Conservation (phyloP, 2,797 vertebrate genomes). For the Ataeniobius toweri region DNA sequence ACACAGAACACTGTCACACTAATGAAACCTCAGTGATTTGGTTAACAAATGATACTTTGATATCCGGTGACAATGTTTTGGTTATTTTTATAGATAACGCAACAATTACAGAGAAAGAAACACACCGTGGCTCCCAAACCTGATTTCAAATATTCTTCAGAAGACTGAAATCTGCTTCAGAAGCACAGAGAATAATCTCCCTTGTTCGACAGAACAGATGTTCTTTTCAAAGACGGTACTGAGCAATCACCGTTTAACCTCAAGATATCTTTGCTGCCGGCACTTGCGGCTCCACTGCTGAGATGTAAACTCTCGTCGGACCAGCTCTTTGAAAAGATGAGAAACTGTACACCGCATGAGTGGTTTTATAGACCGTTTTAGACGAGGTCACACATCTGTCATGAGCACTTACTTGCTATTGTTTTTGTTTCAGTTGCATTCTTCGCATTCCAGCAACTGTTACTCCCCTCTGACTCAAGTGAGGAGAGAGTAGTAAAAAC, state of each 20-base stretch:
- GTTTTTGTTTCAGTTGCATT: slow-evolving; percentile 61
- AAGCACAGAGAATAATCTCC: slow-evolving; percentile 13
- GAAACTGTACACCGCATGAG: slow-evolving; percentile 28
- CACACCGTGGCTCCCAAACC: slow-evolving; percentile 42
- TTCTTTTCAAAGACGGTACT: slow-evolving; percentile 25
- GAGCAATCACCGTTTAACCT: slow-evolving; percentile 46
- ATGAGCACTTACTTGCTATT: slow-evolving; percentile 44
- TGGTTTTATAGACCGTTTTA: slow-evolving; percentile 33
- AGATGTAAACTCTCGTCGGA: slow-evolving; percentile 36
- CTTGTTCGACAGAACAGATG: slow-evolving; percentile 28
- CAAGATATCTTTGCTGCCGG: slow-evolving; percentile 28
- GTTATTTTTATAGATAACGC: slow-evolving; percentile 5
- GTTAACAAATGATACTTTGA: slow-evolving; percentile 2
- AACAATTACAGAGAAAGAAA: slow-evolving; percentile 1
- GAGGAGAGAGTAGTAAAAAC: slow-evolving; percentile 26
- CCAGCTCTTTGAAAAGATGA: slow-evolving; percentile 17
- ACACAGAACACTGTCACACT: neutral
- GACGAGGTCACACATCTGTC: slow-evolving; percentile 68
- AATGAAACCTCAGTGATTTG: slow-evolving; percentile 5
- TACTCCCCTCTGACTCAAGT: slow-evolving; percentile 52
- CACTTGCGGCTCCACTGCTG: slow-evolving; percentile 25
- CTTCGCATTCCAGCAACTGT: slow-evolving; percentile 62
- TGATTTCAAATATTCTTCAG: slow-evolving; percentile 45
- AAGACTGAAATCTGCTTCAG: slow-evolving; percentile 19
- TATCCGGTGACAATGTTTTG: slow-evolving; percentile 24